Evolutionary conservation across 2,113 vertebrate genomes (phyloP).

Genomic region (Toxostoma redivivum): DNA sequence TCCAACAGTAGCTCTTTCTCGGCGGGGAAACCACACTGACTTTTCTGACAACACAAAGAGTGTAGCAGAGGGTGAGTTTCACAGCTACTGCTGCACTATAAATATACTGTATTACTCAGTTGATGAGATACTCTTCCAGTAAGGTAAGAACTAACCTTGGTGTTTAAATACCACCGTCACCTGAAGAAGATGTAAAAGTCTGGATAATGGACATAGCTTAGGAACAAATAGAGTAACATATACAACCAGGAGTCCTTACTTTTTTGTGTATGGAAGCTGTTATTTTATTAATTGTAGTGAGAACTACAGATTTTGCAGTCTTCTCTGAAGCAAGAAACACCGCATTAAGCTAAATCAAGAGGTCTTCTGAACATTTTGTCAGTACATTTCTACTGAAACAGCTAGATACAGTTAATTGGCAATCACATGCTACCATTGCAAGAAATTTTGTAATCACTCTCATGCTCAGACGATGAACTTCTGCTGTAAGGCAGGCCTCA

Average conservation of each 20-base stretch:
- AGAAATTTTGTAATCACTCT: slow-evolving; percentile 43
- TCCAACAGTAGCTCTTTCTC: background rate
- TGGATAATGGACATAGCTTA: background rate
- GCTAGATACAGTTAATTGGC: slow-evolving; percentile 54
- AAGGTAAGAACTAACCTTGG: background rate
- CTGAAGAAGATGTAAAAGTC: background rate
- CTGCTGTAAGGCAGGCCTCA: background rate
- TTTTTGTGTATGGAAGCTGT: background rate
- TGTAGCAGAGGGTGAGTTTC: background rate
- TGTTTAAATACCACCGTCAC: background rate
- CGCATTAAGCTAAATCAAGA: slow-evolving; percentile 59
- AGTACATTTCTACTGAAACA: slow-evolving; percentile 30
- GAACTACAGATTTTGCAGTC: background rate
- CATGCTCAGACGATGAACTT: background rate
- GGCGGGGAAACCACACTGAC: background rate
- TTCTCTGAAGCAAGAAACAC: slow-evolving; percentile 25
- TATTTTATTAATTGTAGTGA: slow-evolving; percentile 25
- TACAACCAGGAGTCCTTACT: background rate
- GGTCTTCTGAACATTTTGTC: slow-evolving; percentile 38
- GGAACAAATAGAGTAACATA: background rate
- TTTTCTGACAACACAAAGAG: background rate
- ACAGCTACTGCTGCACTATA: fast-evolving
- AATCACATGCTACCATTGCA: slow-evolving; percentile 5
- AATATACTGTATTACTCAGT: background rate
- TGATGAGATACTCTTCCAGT: background rate